phyloP scores from a whole-genome alignment of 2,113 vertebrate genomes.

The Indri indri region DNA sequence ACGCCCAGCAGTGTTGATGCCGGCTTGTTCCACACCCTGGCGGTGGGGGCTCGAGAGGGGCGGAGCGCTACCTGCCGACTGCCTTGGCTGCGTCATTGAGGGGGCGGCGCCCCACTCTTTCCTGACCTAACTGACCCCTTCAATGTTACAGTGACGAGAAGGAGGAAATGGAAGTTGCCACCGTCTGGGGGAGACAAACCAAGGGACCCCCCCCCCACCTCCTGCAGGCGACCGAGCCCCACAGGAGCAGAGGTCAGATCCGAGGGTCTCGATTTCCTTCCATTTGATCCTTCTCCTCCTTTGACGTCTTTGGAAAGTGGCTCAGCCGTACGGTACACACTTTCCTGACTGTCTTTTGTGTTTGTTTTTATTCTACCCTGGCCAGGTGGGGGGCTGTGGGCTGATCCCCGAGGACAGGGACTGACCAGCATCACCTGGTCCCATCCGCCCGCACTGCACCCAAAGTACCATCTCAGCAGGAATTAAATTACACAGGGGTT shows the following conservation, averaged over 20 bases:
- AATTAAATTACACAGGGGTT: neutral
- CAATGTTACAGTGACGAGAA: neutral
- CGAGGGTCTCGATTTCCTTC: accelerated
- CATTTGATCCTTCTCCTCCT: accelerated
- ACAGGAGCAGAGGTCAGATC: neutral
- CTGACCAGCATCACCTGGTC: accelerated
- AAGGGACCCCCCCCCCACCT: neutral
- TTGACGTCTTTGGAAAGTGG: neutral
- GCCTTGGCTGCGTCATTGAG: no score
- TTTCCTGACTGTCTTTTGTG: no score
- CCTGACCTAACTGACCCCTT: no score
- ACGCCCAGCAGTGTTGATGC: neutral
- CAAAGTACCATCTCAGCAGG: neutral
- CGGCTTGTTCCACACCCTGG: no score
- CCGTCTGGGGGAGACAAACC: neutral
- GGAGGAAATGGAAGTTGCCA: neutral
- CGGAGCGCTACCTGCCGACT: no score
- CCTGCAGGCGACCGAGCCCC: neutral
- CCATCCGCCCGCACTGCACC: neutral
- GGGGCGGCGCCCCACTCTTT: accelerated
- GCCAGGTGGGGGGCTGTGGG: neutral
- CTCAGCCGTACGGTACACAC: accelerated
- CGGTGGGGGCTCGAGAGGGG: neutral
- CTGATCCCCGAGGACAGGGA: accelerated
- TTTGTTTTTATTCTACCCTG: neutral